A percentile compares a stretch with the other conserved stretches of the same genome.
Conservation (phyloP, 2,888 invertebrate genomes). For the Cephalotes varians region DNA sequence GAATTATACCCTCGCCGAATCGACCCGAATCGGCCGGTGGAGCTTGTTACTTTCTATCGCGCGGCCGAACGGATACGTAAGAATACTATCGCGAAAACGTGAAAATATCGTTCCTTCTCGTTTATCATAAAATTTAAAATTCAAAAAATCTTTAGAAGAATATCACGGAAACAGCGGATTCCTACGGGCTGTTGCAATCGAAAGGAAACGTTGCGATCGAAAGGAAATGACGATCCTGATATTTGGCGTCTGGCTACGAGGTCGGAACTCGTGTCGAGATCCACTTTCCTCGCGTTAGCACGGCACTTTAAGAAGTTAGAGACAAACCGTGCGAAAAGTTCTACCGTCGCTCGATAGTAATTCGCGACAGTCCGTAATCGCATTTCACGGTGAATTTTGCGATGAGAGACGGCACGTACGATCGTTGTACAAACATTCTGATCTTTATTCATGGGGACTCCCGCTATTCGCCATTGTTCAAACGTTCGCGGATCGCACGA, state of each 20-base stretch:
- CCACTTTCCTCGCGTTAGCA: neutral
- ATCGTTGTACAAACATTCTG: slow-evolving; percentile 60
- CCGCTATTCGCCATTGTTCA: slow-evolving; percentile 61
- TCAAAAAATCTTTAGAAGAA: neutral
- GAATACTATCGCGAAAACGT: neutral
- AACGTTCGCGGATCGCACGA: slow-evolving; percentile 64
- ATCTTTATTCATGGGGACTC: slow-evolving; percentile 70
- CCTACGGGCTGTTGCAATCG: neutral
- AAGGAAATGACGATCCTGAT: neutral
- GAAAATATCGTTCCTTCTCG: neutral
- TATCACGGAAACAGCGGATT: neutral
- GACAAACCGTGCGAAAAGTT: slow-evolving; percentile 28
- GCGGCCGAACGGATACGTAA: neutral
- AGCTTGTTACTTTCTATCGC: slow-evolving; percentile 35
- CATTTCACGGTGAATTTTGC: slow-evolving; percentile 40
- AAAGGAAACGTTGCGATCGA: neutral
- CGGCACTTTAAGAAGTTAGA: neutral
- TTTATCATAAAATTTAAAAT: neutral
- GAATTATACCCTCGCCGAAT: slow-evolving; percentile 58
- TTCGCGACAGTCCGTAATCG: slow-evolving; percentile 61
- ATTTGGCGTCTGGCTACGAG: neutral
- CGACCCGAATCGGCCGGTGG: slow-evolving; percentile 30
- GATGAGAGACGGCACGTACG: slow-evolving; percentile 49
- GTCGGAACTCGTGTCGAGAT: neutral
- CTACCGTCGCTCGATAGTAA: slow-evolving; percentile 26